Evolutionary conservation across 2,113 vertebrate species (phyloP), one percentile per base, ranked within the genome.

Genomic region (Tachysurus fulvidraco): DNA sequence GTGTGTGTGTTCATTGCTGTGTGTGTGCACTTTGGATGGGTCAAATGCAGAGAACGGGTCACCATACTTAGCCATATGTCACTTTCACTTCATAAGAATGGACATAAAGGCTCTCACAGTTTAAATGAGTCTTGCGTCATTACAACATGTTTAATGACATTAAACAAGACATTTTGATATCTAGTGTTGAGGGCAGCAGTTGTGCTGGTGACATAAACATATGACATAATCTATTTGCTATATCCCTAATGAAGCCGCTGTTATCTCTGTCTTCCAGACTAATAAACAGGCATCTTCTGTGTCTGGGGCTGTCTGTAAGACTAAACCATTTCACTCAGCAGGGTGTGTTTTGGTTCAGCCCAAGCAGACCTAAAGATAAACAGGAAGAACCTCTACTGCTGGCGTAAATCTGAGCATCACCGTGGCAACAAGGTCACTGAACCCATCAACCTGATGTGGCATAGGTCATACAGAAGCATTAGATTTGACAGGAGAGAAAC

Each of bases 341-440:
- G 89, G 84, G 46, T 71, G 69, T 83, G 87, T 88, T 90, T 88
- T 88, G 78, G 57, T 88, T 90, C 73, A 55, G 46, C 82, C 71
- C 69, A 74, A 76, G 54, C 90, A 89, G 88, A 91, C 85, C 36
- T 84, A 46, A 89, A 76, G 57, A 84, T 80, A 85, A 89, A 88
- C 88, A 89, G 88, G 88, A 89, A 90, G 69, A 52, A 19, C 14
- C 52, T 88, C 60, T 13, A 11, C 30, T 14, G 10, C 44, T 79
- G 88, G 23, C 21, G 46, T 87, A 89, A 89, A 87, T 89, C 76
- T 86, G 86, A 80, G 54, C 59, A 83, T 86, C 80, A 81, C 71
- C 85, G 55, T 50, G 3, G 81, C 44, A 60, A 83, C 90, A 65
- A 62, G 78, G 82, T 84, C 82, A 21, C 74, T 59, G 62, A 87